A percentile compares a stretch with the other conserved stretches of the same genome.
These are phyloP conservation scores for Anticlea derivata DNA, from an alignment of 2,888 invertebrate species.

Conservation along the genomic window DNA sequence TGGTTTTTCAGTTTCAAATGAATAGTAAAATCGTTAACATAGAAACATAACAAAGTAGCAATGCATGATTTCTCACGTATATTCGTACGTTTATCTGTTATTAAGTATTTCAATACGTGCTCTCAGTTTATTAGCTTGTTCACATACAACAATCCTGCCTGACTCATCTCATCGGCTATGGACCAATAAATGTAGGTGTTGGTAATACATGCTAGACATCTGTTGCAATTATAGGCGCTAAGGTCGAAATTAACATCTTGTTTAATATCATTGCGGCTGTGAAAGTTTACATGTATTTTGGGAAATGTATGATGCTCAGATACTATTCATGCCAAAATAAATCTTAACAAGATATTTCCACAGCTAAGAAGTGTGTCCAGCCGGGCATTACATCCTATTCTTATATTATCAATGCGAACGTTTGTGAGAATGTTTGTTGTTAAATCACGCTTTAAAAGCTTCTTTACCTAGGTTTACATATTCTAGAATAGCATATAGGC, in stretches of 20 bases:
- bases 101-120: not conserved
- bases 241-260: constrained; percentile 36
- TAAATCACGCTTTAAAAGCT: no score
- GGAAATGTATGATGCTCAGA: not conserved
- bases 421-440: no score
- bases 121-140: not conserved
- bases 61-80: no score
- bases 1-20: constrained; percentile 7
- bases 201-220: constrained; percentile 23
- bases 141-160: constrained; percentile 20
- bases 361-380: no score
- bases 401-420: no score
- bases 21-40: constrained; percentile 6
- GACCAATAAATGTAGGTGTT: constrained; percentile 28
- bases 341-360: not conserved
- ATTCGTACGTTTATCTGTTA: not conserved
- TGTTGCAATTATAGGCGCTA: constrained; percentile 26
- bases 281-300: constrained; percentile 1
- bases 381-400: no score
- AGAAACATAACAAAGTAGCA: constrained; percentile 1
- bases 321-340: not conserved
- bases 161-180: constrained; percentile 29
- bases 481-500: no score
- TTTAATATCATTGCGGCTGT: constrained; percentile 7
- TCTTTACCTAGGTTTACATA: no score